These are phyloP conservation scores for Grapholita molesta DNA, from an alignment of 1,140 invertebrate species.

Conservation along the genomic window DNA sequence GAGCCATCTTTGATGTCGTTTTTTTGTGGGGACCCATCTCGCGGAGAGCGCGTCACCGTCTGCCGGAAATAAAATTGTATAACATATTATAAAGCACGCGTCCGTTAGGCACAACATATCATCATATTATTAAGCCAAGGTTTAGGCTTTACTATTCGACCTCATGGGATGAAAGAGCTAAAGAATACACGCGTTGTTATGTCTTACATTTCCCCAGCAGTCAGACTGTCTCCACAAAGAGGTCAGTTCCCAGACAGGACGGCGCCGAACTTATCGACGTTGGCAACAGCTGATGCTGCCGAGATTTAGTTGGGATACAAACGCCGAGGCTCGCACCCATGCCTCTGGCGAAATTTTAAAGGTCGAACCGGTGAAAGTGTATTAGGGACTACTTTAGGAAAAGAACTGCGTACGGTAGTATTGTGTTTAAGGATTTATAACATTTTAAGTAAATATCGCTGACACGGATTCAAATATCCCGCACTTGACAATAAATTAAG, in stretches of 20 bases:
- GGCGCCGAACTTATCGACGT: conserved; percentile 65
- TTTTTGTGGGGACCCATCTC: no score
- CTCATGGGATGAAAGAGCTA: conserved; percentile 5
- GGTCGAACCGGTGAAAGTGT: not conserved
- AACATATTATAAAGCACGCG: no score
- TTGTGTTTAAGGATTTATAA: no score
- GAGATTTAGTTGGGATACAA: conserved; percentile 49
- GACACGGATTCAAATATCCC: no score
- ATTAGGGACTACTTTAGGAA: not conserved
- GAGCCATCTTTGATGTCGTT: no score
- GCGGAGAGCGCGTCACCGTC: no score
- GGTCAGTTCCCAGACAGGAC: conserved; percentile 65
- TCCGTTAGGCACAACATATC: no score
- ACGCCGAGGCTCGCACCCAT: conserved; percentile 33
- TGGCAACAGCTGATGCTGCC: conserved; percentile 57
- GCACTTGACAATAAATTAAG: no score
- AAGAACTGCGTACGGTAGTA: not conserved
- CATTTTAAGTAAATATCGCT: no score
- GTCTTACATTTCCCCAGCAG: conserved; percentile 13
- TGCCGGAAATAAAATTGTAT: no score
- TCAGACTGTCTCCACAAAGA: conserved; percentile 35
- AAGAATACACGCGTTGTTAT: not conserved
- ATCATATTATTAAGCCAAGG: no score
- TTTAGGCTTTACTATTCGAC: no score
- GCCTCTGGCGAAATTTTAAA: conserved; percentile 1